Evolutionary conservation across 2,113 vertebrate genomes (phyloP), one percentile per base, ranked within the genome.

Genomic region (Sorex araneus): DNA sequence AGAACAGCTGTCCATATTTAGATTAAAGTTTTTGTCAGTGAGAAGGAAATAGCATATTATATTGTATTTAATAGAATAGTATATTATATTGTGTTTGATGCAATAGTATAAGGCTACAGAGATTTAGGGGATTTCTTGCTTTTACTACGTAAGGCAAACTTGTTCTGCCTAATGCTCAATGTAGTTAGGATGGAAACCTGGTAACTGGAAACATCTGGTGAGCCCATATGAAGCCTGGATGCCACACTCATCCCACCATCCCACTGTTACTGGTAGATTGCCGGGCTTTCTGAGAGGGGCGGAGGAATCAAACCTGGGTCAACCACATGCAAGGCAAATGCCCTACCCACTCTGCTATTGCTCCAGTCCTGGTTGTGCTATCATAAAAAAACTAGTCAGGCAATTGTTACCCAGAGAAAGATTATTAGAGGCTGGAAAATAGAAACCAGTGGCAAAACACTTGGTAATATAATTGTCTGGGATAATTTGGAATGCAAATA

Each of bases 371-470:
- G n/a, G n/a, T n/a, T n/a, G n/a, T n/a, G n/a, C n/a, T n/a, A n/a
- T n/a, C n/a, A n/a, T n/a, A n/a, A n/a, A n/a, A n/a, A n/a, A n/a
- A n/a, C n/a, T n/a, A n/a, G n/a, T n/a, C 7, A 60, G 64, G 63
- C 34, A 73, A 36, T 43, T 36, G 40, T 15, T 74, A 79, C 57
- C 21, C 32, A 71, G 83, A 91, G 23, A 9, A 32, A 77, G 54
- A 34, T 36, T 74, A 64, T 9, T 9, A 25, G 82, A 85, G 47
- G 18, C 23, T 40, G 47, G 73, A 93, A 90, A 86, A 84, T 79
- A 64, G 73, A 87, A 84, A 60, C 21, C 2, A 3, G 47, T 30
- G 57, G 28, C 21, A 43, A 85, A 66, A 69, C 10, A 32, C 91
- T 87, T 73, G 69, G 50, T 85, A 70, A 69, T 73, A 79, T 23